Evolutionary conservation across 2,888 invertebrate species (phyloP), one percentile per base, ranked within the genome.

Genomic region (Nezara viridula): DNA sequence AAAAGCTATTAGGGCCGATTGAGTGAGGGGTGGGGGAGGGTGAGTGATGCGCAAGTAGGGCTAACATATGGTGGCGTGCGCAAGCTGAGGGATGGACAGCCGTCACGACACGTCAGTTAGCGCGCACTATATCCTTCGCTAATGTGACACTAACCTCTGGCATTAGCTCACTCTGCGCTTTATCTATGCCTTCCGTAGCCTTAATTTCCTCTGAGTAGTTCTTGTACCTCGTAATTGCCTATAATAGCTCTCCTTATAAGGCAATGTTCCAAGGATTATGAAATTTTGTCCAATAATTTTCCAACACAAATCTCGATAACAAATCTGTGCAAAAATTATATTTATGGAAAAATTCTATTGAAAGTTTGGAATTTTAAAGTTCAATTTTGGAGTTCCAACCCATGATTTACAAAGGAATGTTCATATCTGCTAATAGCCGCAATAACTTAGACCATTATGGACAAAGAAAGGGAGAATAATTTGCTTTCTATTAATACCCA

Each of bases 81-180:
- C n/a, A 24, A n/a, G 24, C 14, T 81, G 81, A 81, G n/a, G 44
- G 81, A 81, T 81, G 81, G 81, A 40, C 44, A 40, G 44, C 40
- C 81, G 44, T 81, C 81, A 81, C 81, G 81, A 9, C 81, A 81
- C 81, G 81, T 81, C 81, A 81, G 44, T 81, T 81, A 81, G n/a
- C 4, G 81, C n/a, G 24, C 44, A 24, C 81, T 44, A 81, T n/a
- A 44, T 81, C 81, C 81, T 0, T 6, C 44, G 1, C 16, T 81
- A 81, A 81, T 81, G 81, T 81, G 81, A 40, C 81, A 16, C 81
- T 44, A 81, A 81, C 81, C 37, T 19, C 9, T 12, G 21, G 32
- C 66, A 73, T 73, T 73, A 73, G 66, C 66, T 73, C 66, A 73
- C 66, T 73, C 66, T 37, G 7, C 6, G 5, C 66, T 73, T 73